Percentiles rank a stretch among this genome's conserved stretches.
Evolutionary conservation across 2,888 invertebrate species (phyloP).

Genomic region (Drosophila affinis): DNA sequence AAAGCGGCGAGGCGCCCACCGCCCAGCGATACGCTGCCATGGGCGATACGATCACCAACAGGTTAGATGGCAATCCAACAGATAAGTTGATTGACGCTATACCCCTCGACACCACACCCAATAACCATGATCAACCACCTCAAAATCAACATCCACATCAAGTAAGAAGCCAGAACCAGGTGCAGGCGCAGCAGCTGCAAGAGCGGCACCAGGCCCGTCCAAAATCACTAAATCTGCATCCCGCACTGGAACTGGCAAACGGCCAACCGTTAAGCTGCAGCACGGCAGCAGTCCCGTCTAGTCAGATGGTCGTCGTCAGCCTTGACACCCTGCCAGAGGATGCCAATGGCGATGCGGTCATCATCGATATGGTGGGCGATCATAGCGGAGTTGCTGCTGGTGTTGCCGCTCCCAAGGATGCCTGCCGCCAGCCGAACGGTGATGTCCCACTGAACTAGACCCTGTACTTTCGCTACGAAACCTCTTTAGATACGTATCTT

Average conservation of each 20-base stretch:
- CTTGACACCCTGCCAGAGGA: background rate
- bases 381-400: conserved; percentile 19
- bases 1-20: conserved; percentile 40
- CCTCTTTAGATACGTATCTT: conserved; percentile 20
- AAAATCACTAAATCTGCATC: conserved; percentile 7
- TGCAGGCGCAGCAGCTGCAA: background rate
- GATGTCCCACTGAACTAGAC: conserved; percentile 22
- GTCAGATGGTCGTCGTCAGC: conserved; percentile 33
- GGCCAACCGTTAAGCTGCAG: conserved; percentile 37
- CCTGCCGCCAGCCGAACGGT: conserved; percentile 26
- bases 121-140: conserved; percentile 52
- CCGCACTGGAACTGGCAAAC: conserved; percentile 40
- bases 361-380: conserved; percentile 63
- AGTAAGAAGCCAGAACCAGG: conserved; percentile 47
- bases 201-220: conserved; percentile 10
- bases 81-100: conserved; percentile 82
- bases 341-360: conserved; percentile 16
- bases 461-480: conserved; percentile 5
- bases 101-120: conserved; percentile 55
- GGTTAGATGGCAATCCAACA: conserved; percentile 80
- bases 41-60: conserved; percentile 88
- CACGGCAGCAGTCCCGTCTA: conserved; percentile 43
- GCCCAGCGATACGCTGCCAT: conserved; percentile 90
- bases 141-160: conserved; percentile 41
- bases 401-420: conserved; percentile 29